phyloP scores from a whole-genome alignment of 2,888 invertebrate species.

The Fragum whitleyi region DNA sequence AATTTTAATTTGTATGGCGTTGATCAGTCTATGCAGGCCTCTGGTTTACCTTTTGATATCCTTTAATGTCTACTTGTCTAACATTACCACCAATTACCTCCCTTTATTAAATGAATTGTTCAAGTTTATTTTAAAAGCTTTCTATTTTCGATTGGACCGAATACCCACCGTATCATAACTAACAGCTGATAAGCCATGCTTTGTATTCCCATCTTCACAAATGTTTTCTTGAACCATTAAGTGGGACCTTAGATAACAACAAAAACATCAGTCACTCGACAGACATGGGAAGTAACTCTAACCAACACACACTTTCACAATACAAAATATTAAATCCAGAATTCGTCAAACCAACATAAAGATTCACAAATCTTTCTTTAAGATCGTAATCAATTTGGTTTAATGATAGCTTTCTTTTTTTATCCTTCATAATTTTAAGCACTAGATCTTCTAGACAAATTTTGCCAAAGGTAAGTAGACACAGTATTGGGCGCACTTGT shows the following conservation, averaged over 20 bases:
- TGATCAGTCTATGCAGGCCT: slow-evolving; percentile 37
- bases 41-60: slow-evolving; percentile 26
- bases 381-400: too few relatives aligned
- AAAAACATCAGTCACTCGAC: background rate
- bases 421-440: too few relatives aligned
- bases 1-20: slow-evolving; percentile 62
- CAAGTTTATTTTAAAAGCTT: slow-evolving; percentile 10
- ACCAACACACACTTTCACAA: background rate
- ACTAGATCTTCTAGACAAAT: too few relatives aligned
- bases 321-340: too few relatives aligned
- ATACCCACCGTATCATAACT: slow-evolving; percentile 16
- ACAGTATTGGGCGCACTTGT: too few relatives aligned
- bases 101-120: slow-evolving; percentile 45
- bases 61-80: slow-evolving; percentile 48
- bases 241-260: slow-evolving; percentile 3
- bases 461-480: too few relatives aligned
- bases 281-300: slow-evolving; percentile 26
- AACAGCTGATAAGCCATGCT: slow-evolving; percentile 14
- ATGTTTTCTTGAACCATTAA: slow-evolving; percentile 10
- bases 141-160: slow-evolving; percentile 12
- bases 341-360: too few relatives aligned
- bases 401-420: too few relatives aligned
- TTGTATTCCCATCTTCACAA: slow-evolving; percentile 14
- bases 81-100: slow-evolving; percentile 48
- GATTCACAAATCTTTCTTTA: too few relatives aligned